These are phyloP conservation scores for Hermaeophaga mercurialis DNA, from an alignment of 2,888 invertebrate species.

Conservation along the genomic window DNA sequence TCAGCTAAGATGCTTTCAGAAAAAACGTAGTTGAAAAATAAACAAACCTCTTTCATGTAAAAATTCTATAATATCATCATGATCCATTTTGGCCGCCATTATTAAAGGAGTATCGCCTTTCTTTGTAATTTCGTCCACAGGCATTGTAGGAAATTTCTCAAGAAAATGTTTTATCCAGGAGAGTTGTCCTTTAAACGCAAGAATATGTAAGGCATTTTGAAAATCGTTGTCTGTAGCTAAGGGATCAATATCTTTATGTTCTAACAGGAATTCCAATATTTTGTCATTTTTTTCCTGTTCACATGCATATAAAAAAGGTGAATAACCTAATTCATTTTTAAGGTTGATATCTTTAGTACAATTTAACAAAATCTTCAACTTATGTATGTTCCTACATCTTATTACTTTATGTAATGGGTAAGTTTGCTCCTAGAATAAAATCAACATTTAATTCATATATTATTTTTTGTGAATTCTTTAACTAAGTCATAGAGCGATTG, in stretches of 20 bases:
- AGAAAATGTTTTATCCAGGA: constrained; percentile 12
- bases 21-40: too few relatives aligned
- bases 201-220: constrained; percentile 17
- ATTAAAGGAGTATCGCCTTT: constrained; percentile 24
- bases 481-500: too few relatives aligned
- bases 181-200: constrained; percentile 23
- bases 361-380: constrained; percentile 21
- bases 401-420: constrained; percentile 23
- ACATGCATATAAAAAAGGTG: constrained; percentile 23
- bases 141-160: constrained; percentile 20
- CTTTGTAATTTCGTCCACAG: constrained; percentile 14
- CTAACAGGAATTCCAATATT: constrained; percentile 17
- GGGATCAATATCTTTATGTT: constrained; percentile 19
- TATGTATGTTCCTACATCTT: constrained; percentile 13
- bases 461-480: too few relatives aligned
- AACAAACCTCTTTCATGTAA: constrained; percentile 21
- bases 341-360: constrained; percentile 15
- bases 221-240: constrained; percentile 7
- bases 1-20: too few relatives aligned
- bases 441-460: too few relatives aligned
- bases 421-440: constrained; percentile 8
- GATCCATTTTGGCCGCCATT: constrained; percentile 24
- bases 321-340: constrained; percentile 19
- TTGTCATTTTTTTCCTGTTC: constrained; percentile 18
- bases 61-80: constrained; percentile 15